Evolutionary conservation across 1,140 invertebrate species (phyloP), one percentile per base, ranked within the genome.

Genomic region (Polyergus mexicanus): DNA sequence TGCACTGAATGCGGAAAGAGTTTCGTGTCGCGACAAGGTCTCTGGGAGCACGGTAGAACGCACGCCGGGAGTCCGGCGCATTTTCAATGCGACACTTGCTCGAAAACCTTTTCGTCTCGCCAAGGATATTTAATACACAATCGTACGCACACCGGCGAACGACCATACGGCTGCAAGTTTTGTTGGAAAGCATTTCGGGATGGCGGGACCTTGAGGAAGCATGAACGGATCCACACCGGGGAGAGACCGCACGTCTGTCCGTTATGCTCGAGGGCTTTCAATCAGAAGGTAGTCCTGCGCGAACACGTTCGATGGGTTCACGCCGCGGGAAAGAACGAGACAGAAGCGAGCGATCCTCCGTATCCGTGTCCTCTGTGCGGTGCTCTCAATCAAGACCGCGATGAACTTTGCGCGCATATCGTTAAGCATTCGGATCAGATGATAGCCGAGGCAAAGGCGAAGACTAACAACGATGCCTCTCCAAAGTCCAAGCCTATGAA

Each of bases 181-280:
- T 98, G 98, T 92, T 97, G 97, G 90, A 98, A 98, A 92, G 96
- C 97, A 63, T 98, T 98, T 84, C 92, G 95, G 13, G 96, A 96
- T 85, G 96, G 96, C 5, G 96, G 96, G 5, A 96, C 96, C 35
- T 92, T 97, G 72, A 95, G 96, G 41, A 95, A 97, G 77, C 97
- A 97, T 80, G 96, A 97, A 92, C 95, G 96, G 32, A 96, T 96
- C 68, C 96, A 96, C 51, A 96, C 96, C 0, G 96, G 97, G 0
- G 97, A 97, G 91, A 93, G 96, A 65, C 97, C 97, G 0, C 97
- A 97, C 85, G 95, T 96, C 56, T 97, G 97, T 92, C 96, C 96
- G 38, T 89, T 97, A 4, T 97, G 97, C 92, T 94, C 95, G 1
- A 95, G 96, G 69, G 95, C 96, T 7, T 96, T 96, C 71, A 96